phyloP scores from a whole-genome alignment of 1,140 invertebrate genomes.

The Neelides sp. region DNA sequence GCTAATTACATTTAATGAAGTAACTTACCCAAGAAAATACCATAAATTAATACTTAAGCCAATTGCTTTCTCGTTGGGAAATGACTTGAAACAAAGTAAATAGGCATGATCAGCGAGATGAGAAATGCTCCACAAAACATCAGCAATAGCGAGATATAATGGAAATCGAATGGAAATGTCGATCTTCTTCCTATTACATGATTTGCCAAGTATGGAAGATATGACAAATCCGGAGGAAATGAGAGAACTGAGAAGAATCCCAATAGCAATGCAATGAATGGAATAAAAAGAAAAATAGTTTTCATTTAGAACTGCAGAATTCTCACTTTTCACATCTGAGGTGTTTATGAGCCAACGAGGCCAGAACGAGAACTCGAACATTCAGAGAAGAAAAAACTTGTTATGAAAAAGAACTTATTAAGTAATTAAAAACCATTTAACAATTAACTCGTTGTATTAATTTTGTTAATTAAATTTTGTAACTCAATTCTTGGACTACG shows the following conservation, averaged over 20 bases:
- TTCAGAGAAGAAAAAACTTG: no score
- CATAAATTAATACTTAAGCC: not conserved
- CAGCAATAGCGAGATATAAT: slow-evolving; percentile 5
- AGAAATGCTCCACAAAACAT: slow-evolving; percentile 9
- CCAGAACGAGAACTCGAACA: no score
- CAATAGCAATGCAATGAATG: not conserved
- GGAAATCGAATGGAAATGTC: slow-evolving; percentile 9
- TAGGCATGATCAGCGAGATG: slow-evolving; percentile 1
- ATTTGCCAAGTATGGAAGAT: not conserved
- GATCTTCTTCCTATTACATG: not conserved
- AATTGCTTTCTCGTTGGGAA: not conserved
- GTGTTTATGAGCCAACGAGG: no score
- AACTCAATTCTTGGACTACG: no score
- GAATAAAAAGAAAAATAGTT: slow-evolving; percentile 6
- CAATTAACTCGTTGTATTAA: no score
- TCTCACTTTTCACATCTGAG: not conserved
- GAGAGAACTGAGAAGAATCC: no score
- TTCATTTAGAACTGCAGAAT: not conserved
- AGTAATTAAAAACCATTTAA: no score
- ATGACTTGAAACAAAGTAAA: not conserved
- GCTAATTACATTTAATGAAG: not conserved
- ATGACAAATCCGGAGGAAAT: slow-evolving; percentile 1
- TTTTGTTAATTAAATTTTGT: no score
- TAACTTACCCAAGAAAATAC: not conserved
- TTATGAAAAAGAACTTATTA: no score